Base-by-base conservation (phyloP, 92 coral and sea anemone genomes). In the Scolanthus callimorphus region DNA sequence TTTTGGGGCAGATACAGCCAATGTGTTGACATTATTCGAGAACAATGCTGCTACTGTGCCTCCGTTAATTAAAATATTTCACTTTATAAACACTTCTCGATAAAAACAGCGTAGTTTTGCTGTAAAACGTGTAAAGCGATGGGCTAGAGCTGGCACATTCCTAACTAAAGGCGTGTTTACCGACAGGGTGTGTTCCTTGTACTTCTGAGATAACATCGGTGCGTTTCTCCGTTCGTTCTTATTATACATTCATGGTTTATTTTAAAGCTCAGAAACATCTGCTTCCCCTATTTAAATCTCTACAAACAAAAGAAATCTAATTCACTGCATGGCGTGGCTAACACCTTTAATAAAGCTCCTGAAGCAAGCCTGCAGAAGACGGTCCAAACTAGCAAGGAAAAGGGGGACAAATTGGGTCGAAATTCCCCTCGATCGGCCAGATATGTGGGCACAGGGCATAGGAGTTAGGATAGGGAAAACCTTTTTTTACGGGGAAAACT, bases 201-300 rank as follows among this genome's bases (percentile, higher is more conserved):
- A 65, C 25, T 51, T 28, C 39, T 65, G 49, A 51, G 39, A 51
- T 68, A 52, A 55, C 59, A 56, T 51, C 63, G 59, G 39, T 22
- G 43, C 67, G 43, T 57, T 39, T 79, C 71, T 56, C 69, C 44
- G 45, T 37, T 51, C 82, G 53, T 70, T 71, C 86, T 84, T 62
- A 89, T 84, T 89, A 87, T 84, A 63, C 94, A 89, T 89, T 89
- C 97, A 89, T 83, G 86, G 73, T 87, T 82, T 85, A 88, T 84
- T 90, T 89, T 88, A 90, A 84, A 94, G 94, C 99, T 85, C 96
- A 94, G 86, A 86, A 94, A 94, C 99, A 94, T 94, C 99, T 94
- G 99, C 99, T 85, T 84, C 89, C 80, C 92, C 99, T 94, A 94
- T 94, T 94, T 94, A 90, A 94, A 94, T 94, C 96, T 94, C 94